Percentiles rank a stretch among this genome's conserved stretches.
Conservation (phyloP, 2,113 vertebrate genomes). For the Acanthochromis polyacanthus region DNA sequence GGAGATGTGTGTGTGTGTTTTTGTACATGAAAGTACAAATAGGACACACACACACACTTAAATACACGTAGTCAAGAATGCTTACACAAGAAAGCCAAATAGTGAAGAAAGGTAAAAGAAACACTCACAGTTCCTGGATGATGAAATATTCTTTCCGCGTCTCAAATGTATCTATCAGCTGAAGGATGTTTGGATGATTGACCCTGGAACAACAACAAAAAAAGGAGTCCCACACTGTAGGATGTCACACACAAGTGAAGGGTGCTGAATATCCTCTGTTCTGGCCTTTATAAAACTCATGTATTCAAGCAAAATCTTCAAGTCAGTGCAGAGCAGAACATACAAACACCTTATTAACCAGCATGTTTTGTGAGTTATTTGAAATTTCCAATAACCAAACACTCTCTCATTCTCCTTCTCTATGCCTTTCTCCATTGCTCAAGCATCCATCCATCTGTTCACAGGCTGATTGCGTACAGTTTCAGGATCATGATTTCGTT, state of each 20-base stretch:
- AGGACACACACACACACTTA: conserved; percentile 1
- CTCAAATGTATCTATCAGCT: conserved; percentile 90
- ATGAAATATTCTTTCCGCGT: conserved; percentile 90
- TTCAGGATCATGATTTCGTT: conserved; percentile 92
- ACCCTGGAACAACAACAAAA: conserved; percentile 79
- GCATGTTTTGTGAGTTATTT: background rate
- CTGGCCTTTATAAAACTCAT: conserved; percentile 8
- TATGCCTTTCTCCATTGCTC: conserved; percentile 16
- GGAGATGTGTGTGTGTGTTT: conserved; percentile 26
- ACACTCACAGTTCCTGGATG: conserved; percentile 90
- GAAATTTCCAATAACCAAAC: conserved; percentile 11
- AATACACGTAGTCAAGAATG: background rate
- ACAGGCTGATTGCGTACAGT: conserved; percentile 82
- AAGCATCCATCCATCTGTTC: conserved; percentile 58
- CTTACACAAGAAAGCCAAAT: conserved; percentile 20
- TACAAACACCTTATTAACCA: conserved; percentile 7
- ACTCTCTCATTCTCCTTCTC: conserved; percentile 21
- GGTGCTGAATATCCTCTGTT: background rate
- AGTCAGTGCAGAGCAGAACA: background rate
- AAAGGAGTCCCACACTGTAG: conserved; percentile 13
- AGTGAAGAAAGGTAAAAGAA: conserved; percentile 2
- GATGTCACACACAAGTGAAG: background rate
- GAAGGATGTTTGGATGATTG: conserved; percentile 89
- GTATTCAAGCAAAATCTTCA: conserved; percentile 3
- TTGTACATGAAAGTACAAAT: conserved; percentile 10